Evolutionary conservation across 2,888 invertebrate species (phyloP).

Genomic region (Trissolcus japonicus): DNA sequence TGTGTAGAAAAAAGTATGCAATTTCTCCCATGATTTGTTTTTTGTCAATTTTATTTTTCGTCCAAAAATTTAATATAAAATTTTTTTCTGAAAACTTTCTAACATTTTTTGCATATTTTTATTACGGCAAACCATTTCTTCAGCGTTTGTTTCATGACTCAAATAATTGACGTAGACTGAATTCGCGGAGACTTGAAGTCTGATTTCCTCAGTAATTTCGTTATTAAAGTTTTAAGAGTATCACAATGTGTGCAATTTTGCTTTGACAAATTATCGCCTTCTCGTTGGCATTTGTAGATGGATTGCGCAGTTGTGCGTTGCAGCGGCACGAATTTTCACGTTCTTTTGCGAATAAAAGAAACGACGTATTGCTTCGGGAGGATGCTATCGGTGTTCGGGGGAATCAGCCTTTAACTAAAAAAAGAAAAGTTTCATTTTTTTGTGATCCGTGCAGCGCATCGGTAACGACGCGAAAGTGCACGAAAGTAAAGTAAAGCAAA

Average conservation of each 20-base stretch:
- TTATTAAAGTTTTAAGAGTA: no score
- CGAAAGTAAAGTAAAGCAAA: slow-evolving; percentile 48
- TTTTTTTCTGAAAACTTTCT: slow-evolving; percentile 11
- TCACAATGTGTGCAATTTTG: slow-evolving; percentile 12
- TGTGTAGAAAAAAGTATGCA: slow-evolving; percentile 10
- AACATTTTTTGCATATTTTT: not conserved
- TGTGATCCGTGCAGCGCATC: slow-evolving; percentile 52
- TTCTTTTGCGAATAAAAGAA: slow-evolving; percentile 34
- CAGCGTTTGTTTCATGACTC: slow-evolving; percentile 1
- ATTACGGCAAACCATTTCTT: not conserved
- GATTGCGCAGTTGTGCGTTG: slow-evolving; percentile 36
- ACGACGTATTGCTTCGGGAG: slow-evolving; percentile 44
- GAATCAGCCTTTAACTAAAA: slow-evolving; percentile 46
- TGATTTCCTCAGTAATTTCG: no score
- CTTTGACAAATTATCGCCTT: slow-evolving; percentile 37
- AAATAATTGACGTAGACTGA: slow-evolving; percentile 8
- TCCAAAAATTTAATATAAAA: slow-evolving; percentile 33
- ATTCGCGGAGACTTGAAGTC: no score
- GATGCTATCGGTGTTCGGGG: slow-evolving; percentile 12
- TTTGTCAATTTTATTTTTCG: slow-evolving; percentile 31
- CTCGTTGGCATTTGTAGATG: slow-evolving; percentile 29
- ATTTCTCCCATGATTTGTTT: slow-evolving; percentile 30
- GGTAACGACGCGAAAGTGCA: slow-evolving; percentile 51
- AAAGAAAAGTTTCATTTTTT: slow-evolving; percentile 56
- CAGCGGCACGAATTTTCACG: slow-evolving; percentile 20